Conservation (phyloP, 2,888 invertebrate genomes). For the Aplocera efformata region DNA sequence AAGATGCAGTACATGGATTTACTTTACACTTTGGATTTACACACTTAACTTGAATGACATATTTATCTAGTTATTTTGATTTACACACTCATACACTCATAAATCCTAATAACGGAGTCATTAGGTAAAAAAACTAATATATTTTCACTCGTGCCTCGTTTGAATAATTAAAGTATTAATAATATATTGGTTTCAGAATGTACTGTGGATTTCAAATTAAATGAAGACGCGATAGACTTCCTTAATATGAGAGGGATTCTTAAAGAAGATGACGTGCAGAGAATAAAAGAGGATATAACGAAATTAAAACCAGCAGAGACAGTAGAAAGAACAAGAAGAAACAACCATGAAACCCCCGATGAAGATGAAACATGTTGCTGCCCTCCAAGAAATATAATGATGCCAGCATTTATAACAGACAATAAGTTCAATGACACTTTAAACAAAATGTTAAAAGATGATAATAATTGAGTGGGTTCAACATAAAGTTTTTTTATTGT, state of each 20-base stretch:
- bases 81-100: too few relatives aligned
- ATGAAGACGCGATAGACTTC: constrained; percentile 45
- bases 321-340: constrained; percentile 16
- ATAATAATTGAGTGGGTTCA: background rate
- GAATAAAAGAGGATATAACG: constrained; percentile 25
- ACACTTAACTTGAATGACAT: too few relatives aligned
- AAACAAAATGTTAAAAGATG: constrained; percentile 21
- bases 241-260: constrained; percentile 43
- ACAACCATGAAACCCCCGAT: constrained; percentile 13
- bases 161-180: background rate
- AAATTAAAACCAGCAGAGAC: background rate
- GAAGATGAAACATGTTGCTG: constrained; percentile 45
- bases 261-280: constrained; percentile 31
- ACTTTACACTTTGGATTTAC: too few relatives aligned
- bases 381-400: constrained; percentile 39
- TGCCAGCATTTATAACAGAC: constrained; percentile 57
- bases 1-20: too few relatives aligned
- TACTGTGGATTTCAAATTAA: constrained; percentile 42
- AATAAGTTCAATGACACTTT: constrained; percentile 43
- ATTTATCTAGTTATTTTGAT: too few relatives aligned
- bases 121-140: too few relatives aligned
- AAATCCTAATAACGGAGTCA: too few relatives aligned
- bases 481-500: too few relatives aligned
- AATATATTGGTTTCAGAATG: constrained; percentile 42
- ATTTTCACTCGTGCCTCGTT: background rate